Evolutionary conservation across 2,113 vertebrate species (phyloP).

Genomic region (Stegostoma tigrinum): DNA sequence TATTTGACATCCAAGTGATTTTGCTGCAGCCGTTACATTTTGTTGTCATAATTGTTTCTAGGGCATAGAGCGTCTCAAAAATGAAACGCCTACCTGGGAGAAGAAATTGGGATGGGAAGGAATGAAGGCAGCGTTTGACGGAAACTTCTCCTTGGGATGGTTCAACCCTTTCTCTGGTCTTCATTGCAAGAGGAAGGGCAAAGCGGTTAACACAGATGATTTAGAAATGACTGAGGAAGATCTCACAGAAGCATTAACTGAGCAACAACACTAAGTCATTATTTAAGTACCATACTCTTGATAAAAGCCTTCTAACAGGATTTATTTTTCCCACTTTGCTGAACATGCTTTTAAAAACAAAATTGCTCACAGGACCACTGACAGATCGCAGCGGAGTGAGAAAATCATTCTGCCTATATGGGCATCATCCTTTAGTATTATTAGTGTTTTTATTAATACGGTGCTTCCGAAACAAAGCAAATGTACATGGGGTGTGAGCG

Average conservation of each 20-base stretch:
- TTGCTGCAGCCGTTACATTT: background rate
- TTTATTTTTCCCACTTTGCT: background rate
- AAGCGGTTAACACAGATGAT: slow-evolving; percentile 40
- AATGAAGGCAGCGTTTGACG: slow-evolving; percentile 69
- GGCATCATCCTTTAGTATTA: background rate
- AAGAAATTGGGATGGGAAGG: slow-evolving; percentile 64
- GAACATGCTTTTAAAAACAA: background rate
- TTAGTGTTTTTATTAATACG: background rate
- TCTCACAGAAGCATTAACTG: slow-evolving; percentile 50
- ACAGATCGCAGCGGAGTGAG: background rate
- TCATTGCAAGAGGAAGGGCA: slow-evolving; percentile 44
- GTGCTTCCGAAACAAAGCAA: background rate
- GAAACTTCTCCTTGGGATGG: slow-evolving; percentile 71
- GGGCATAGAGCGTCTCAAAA: slow-evolving; percentile 87
- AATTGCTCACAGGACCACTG: background rate
- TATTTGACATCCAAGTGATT: no score
- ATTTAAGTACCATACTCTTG: background rate
- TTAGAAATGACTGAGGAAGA: slow-evolving; percentile 59
- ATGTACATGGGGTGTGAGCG: background rate
- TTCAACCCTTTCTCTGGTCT: slow-evolving; percentile 74
- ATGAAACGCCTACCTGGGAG: slow-evolving; percentile 71
- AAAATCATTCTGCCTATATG: background rate
- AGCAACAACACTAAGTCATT: background rate
- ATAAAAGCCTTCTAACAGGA: background rate
- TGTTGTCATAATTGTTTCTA: slow-evolving; percentile 47